Base-by-base conservation (phyloP, 2,888 invertebrate genomes). In the Abrostola triplasia region DNA sequence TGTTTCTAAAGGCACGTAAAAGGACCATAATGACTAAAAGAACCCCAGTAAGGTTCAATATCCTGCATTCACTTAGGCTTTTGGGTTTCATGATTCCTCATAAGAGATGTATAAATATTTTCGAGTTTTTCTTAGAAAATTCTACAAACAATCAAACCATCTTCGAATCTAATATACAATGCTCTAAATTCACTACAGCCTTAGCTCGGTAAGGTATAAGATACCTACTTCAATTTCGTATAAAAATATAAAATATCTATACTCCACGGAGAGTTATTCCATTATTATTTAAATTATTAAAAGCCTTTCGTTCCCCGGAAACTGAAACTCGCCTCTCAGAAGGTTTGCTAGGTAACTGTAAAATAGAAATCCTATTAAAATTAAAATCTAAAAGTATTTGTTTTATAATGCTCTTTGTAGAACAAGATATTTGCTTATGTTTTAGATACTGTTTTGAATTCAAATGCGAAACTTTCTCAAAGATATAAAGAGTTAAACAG, bases 231-330 rank as follows among this genome's bases (percentile, higher is more conserved):
- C 24, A 24, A 24, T 24, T 24, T 2, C 4, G 24, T 24, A 24
- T 12, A 47, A 38, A 64, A 59, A 48, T 36, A 11, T 48, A 0
- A 58, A 67, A 58, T 52, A 12, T 7, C 13, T 13, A 47, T 53
- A 54, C 52, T 67, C 48, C 5, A 48, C 58, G 36, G 55, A 24
- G 61, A 50, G 49, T 64, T 59, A 59, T 59, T 68, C 57, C 73
- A 72, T 69, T 74, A 72, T 49, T 58, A 48, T 10, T 41, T 74
- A 42, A 69, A 64, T 56, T 53, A 74, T 74, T 72, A 55, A 72
- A 42, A n/a, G 38, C 9, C 12, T 64, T 69, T 47, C 35, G 52
- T 36, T 57, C 41, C 53, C 62, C 42, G 68, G 70, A 73, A 56
- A 37, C 36, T 7, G 9, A 7, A 41, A 38, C 35, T 35, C 42